A percentile compares a stretch with the other conserved stretches of the same genome.
phyloP scores from a whole-genome alignment of 2,113 vertebrate genomes.

The Oreotrochilus melanogaster region DNA sequence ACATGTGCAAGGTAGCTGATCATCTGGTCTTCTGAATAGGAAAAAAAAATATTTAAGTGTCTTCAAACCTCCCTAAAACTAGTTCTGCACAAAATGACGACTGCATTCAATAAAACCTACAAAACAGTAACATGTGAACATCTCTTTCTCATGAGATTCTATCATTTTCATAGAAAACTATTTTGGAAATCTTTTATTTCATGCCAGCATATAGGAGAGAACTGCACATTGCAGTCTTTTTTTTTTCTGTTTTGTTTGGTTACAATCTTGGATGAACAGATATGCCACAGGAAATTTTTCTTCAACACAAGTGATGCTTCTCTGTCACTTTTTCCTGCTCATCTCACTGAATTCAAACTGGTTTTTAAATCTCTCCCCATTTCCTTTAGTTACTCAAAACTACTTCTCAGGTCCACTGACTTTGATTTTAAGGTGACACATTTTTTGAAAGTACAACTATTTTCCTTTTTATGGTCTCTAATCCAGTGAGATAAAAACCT shows the following conservation, averaged over 20 bases:
- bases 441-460: background rate
- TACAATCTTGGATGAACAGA: background rate
- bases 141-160: background rate
- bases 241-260: background rate
- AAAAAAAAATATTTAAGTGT: background rate
- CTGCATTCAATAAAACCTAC: background rate
- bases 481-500: background rate
- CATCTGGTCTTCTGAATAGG: background rate
- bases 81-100: background rate
- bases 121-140: background rate
- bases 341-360: background rate
- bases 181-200: background rate
- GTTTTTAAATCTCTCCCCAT: background rate
- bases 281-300: background rate
- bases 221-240: background rate
- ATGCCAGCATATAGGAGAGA: background rate
- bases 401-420: background rate
- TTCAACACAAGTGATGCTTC: background rate
- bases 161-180: background rate
- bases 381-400: background rate
- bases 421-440: background rate
- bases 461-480: background rate
- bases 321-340: background rate
- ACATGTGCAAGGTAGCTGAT: background rate
- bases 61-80: background rate